phyloP scores from a whole-genome alignment of 2,888 invertebrate species.

The Blera fallax region DNA sequence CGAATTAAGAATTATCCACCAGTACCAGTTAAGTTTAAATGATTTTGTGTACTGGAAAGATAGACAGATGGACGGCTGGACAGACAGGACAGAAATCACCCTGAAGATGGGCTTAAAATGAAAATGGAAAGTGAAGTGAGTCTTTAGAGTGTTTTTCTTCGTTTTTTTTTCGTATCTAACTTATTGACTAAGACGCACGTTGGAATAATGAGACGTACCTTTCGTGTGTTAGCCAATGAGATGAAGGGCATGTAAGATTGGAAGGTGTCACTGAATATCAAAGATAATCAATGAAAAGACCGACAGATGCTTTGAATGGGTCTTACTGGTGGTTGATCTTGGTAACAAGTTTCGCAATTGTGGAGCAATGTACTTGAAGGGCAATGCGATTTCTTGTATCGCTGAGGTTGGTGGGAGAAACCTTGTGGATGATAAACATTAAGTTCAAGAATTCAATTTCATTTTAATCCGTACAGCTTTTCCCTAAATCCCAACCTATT shows the following conservation, averaged over 20 bases:
- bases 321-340: background rate
- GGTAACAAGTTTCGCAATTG: background rate
- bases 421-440: no score
- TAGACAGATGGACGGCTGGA: background rate
- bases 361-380: background rate
- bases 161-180: background rate
- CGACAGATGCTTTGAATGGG: background rate
- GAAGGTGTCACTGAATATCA: background rate
- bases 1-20: background rate
- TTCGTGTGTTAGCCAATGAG: background rate
- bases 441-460: no score
- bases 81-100: conserved; percentile 8
- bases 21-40: background rate
- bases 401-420: no score
- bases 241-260: background rate
- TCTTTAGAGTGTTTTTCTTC: background rate
- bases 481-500: no score
- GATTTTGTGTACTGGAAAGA: background rate
- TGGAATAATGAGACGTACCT: background rate
- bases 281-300: background rate
- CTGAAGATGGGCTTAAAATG: background rate
- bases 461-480: no score
- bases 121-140: conserved; percentile 14
- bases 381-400: background rate
- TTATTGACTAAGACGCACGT: background rate